Conservation (phyloP, 2,888 invertebrate species). For the Drosophila rubida region DNA sequence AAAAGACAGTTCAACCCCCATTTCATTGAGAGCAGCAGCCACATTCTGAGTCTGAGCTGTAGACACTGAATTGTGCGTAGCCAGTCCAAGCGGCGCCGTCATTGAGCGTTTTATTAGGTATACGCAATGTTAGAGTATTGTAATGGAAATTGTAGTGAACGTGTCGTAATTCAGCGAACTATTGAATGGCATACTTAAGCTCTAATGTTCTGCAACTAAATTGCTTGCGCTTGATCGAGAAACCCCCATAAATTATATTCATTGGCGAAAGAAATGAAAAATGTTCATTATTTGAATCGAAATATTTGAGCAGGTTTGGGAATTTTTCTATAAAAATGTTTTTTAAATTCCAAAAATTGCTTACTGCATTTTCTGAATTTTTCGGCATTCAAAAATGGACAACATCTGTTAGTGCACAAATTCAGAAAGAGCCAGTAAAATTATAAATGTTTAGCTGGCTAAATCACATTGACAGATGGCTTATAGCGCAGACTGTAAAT, state of each 20-base stretch:
- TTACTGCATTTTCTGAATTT: background rate
- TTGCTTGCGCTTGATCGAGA: background rate
- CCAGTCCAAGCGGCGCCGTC: constrained; percentile 62
- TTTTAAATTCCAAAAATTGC: background rate
- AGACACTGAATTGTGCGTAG: constrained; percentile 34
- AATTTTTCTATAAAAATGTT: background rate
- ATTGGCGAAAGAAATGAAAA: too few species aligned
- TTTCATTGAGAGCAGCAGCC: constrained; percentile 22
- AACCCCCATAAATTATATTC: background rate
- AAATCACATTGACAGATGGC: background rate
- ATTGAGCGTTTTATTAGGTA: constrained; percentile 53
- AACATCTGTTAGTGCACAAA: background rate
- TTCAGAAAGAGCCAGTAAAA: background rate
- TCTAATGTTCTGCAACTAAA: background rate
- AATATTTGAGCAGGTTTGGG: background rate
- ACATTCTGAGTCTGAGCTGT: background rate
- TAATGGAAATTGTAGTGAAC: constrained; percentile 19
- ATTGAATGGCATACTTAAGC: constrained; percentile 4
- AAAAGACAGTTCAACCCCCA: constrained; percentile 19
- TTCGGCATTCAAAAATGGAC: too few species aligned
- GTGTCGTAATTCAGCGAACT: constrained; percentile 16
- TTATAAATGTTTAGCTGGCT: background rate
- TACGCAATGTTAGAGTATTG: constrained; percentile 30
- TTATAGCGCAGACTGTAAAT: background rate
- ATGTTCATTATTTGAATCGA: background rate